Conservation (phyloP, 1,140 invertebrate genomes). For the Drosophila tani region DNA sequence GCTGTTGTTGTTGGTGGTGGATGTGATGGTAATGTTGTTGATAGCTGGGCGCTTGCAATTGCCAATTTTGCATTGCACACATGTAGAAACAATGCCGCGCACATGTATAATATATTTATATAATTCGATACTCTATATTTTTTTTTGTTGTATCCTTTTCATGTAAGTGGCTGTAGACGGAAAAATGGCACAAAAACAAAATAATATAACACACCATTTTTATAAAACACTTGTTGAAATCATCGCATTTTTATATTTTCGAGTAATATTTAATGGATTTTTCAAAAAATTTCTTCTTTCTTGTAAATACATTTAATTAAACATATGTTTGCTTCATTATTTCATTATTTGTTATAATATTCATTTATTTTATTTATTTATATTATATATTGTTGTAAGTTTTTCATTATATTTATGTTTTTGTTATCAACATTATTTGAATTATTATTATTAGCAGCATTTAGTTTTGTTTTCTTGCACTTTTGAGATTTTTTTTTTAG, state of each 20-base stretch:
- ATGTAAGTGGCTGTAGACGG: not conserved
- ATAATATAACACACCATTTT: slow-evolving; percentile 9
- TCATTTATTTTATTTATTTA: slow-evolving; percentile 4
- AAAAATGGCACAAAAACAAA: slow-evolving; percentile 9
- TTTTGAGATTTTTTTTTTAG: not conserved
- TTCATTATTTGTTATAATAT: not conserved
- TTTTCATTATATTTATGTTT: not conserved
- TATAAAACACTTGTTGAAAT: slow-evolving; percentile 13
- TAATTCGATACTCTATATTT: slow-evolving; percentile 27
- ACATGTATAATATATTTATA: slow-evolving; percentile 51
- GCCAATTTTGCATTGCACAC: slow-evolving; percentile 82
- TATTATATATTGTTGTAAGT: not conserved
- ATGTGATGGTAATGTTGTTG: slow-evolving; percentile 73
- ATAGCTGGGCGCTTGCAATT: slow-evolving; percentile 77
- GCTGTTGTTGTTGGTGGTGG: slow-evolving; percentile 47
- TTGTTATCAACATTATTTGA: not conserved
- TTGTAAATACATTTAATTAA: not conserved
- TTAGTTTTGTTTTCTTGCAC: not conserved
- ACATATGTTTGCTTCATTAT: not conserved
- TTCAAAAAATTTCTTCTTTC: not conserved
- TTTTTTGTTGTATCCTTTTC: not conserved
- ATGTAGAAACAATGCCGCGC: slow-evolving; percentile 43
- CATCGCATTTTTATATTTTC: not conserved
- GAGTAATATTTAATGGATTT: not conserved
- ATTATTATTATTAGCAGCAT: not conserved